phyloP scores from a whole-genome alignment of 2,797 vertebrate genomes.

The Gadopsis bispinosus region DNA sequence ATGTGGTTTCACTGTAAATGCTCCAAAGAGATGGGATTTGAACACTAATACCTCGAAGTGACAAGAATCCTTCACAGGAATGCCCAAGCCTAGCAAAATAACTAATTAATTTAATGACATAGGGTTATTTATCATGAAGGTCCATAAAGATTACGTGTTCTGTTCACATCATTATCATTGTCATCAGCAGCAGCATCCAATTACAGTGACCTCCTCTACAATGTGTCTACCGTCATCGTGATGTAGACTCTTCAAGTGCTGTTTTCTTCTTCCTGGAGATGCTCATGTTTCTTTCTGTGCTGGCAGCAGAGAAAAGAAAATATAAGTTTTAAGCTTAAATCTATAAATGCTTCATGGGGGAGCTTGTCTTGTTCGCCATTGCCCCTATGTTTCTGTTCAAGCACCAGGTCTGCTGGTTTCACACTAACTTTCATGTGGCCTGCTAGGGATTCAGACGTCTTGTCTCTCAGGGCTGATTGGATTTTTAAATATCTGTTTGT shows the following conservation, averaged over 20 bases:
- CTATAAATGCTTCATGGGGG: conserved; percentile 6
- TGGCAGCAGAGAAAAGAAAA: not conserved
- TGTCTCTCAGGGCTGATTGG: not conserved
- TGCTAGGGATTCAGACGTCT: conserved; percentile 1
- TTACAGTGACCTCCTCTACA: not conserved
- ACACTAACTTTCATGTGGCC: conserved; percentile 19
- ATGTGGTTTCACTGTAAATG: conserved; percentile 36
- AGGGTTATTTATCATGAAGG: conserved; percentile 23
- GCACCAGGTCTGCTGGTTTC: conserved; percentile 14
- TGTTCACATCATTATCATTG: too few species aligned
- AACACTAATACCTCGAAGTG: conserved; percentile 14
- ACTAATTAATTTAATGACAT: not conserved
- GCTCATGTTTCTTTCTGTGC: not conserved
- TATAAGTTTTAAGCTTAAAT: not conserved
- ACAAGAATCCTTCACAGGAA: conserved; percentile 1
- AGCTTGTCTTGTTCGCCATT: conserved; percentile 24
- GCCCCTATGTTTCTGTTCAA: conserved; percentile 1
- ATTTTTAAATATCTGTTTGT: conserved; percentile 22
- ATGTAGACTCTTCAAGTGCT: not conserved
- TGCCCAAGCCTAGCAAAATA: conserved; percentile 1
- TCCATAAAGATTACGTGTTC: not conserved
- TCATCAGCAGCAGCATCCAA: conserved; percentile 1
- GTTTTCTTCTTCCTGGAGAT: not conserved
- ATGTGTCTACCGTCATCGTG: not conserved
- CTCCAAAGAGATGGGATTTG: conserved; percentile 29